Base-by-base conservation (phyloP, 1,140 invertebrate species). In the Drosophila teissieri region DNA sequence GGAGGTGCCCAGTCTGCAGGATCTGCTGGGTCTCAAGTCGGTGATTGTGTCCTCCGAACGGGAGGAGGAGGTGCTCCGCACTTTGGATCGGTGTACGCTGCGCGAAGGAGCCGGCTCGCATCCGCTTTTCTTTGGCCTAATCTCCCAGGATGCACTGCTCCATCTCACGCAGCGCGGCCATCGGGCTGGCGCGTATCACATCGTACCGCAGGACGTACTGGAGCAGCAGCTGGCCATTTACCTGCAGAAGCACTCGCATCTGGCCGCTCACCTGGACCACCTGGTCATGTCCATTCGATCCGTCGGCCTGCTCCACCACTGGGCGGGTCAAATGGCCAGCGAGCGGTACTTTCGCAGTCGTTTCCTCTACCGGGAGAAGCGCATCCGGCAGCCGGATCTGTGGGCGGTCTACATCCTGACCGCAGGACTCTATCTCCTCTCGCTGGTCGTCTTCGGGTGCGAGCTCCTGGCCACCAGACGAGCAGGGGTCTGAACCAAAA, bases 191-290 rank as follows among this genome's bases (percentile, higher is more conserved):
- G 15, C 64, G 22, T 84, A 69, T n/a, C 74, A 83, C 36, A 72
- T 84, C 2, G 15, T 84, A 4, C 62, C 67, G 2, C 54, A 84
- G 39, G 57, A 72, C 3, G 48, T 84, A 1, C 51, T 84, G 36
- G 75, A 84, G 27, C 81, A 84, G n/a, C 80, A 84, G 46, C 24
- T 84, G 62, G 72, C 77, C 44, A 80, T 84, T 12, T 83, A 83
- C 22, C 48, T 84, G 54, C 76, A 76, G 42, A 79, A 77, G 58
- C 80, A 84, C 55, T 84, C 81, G 31, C 67, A 76, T 49, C 44
- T 84, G 53, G 72, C 60, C 12, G 37, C 36, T 2, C 76, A 72
- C 2, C 39, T 84, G 2, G 80, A 84, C 27, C 63, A 69, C 7
- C 63, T 74, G 5, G 54, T 84, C 31, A 77, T 80, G 73, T 52